These are phyloP conservation scores for Oreochromis spilurus DNA, from an alignment of 2,113 vertebrate genomes.

Conservation along the genomic window DNA sequence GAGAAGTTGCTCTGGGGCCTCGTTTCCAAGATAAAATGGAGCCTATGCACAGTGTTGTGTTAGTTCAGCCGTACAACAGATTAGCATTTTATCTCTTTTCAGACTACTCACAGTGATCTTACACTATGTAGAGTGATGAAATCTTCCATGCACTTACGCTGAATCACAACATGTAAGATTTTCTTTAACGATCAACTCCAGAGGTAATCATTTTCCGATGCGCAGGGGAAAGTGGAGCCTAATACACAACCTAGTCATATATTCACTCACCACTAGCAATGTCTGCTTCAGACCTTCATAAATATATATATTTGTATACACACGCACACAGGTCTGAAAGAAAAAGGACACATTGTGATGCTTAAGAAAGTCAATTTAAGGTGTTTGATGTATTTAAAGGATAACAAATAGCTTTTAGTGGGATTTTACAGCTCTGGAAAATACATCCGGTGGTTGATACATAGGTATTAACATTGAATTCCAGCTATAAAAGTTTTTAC, in stretches of 20 bases:
- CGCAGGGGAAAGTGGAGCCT: background rate
- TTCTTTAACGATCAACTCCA: background rate
- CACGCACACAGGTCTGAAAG: background rate
- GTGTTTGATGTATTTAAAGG: background rate
- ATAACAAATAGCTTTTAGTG: background rate
- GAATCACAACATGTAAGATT: background rate
- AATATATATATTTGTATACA: background rate
- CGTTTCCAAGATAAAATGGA: conserved; percentile 25
- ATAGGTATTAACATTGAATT: background rate
- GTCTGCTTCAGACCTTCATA: background rate
- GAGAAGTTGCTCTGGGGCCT: conserved; percentile 11
- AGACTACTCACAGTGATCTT: background rate
- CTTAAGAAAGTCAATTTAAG: background rate
- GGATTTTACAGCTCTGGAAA: background rate
- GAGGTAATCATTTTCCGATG: background rate
- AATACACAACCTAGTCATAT: background rate
- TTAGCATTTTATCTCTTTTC: conserved; percentile 13
- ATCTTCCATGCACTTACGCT: background rate
- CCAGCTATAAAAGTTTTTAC: background rate
- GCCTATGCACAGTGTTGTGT: background rate
- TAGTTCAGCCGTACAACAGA: conserved; percentile 2
- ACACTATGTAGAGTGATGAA: background rate
- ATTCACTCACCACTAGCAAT: background rate
- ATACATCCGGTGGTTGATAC: background rate
- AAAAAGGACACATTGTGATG: background rate